Percentiles rank a stretch among this genome's conserved stretches.
phyloP scores from a whole-genome alignment of 2,113 vertebrate species.

The Cettia cetti region DNA sequence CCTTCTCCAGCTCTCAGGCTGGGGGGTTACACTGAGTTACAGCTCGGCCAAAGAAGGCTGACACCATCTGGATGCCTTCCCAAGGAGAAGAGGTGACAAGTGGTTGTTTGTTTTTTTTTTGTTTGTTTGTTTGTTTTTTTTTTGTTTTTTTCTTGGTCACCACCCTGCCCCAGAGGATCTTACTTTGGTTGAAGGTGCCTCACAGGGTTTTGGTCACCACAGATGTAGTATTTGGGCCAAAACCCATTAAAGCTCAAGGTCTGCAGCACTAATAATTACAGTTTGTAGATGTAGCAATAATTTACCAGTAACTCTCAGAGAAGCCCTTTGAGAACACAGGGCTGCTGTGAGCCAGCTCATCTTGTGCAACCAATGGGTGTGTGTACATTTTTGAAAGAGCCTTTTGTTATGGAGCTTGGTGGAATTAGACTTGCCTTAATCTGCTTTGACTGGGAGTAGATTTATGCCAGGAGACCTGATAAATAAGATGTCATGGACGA shows the following conservation, averaged over 20 bases:
- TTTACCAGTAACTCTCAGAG: not conserved
- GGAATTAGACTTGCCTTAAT: conserved; percentile 41
- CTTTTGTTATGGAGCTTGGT: conserved; percentile 36
- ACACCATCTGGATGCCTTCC: not conserved
- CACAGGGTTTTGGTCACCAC: not conserved
- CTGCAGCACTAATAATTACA: conserved; percentile 10
- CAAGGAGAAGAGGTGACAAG: not conserved
- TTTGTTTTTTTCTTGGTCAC: not conserved
- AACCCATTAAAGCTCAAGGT: not conserved
- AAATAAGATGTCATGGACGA: conserved; percentile 6
- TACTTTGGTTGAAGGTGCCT: not conserved
- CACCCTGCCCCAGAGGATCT: not conserved
- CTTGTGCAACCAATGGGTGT: conserved; percentile 52
- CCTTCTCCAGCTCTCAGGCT: not conserved
- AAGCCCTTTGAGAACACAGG: not conserved
- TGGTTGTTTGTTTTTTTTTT: no score
- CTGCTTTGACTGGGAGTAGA: conserved; percentile 15
- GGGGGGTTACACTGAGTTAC: not conserved
- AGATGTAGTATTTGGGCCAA: not conserved
- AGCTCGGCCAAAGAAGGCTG: not conserved
- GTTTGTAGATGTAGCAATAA: conserved; percentile 5
- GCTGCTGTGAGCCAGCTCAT: conserved; percentile 4
- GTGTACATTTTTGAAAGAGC: conserved; percentile 46
- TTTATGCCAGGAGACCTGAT: conserved; percentile 23
- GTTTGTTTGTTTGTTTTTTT: no score